These are phyloP conservation scores for Bradypus variegatus DNA, from an alignment of 2,797 vertebrate genomes.

Conservation along the genomic window DNA sequence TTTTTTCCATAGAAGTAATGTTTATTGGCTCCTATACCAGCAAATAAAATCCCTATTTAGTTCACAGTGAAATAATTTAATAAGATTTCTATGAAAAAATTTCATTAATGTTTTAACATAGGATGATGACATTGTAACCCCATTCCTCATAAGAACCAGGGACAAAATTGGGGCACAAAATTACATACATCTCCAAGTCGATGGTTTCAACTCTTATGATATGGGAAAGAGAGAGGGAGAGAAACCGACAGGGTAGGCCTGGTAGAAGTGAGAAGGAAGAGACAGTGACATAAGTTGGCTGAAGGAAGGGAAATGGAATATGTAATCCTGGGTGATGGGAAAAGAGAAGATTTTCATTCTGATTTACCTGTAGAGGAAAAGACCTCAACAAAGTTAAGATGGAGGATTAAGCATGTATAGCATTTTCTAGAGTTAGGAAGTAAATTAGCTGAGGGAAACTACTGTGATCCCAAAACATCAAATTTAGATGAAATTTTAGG, in stretches of 20 bases:
- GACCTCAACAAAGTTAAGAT: background rate
- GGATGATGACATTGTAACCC: background rate
- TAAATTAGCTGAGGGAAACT: background rate
- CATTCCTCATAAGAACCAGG: background rate
- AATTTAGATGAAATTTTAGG: background rate
- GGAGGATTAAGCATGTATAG: background rate
- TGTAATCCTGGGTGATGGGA: background rate
- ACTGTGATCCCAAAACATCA: background rate
- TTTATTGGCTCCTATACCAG: background rate
- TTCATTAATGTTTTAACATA: background rate
- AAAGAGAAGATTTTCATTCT: background rate
- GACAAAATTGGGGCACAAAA: background rate
- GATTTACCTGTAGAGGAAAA: background rate
- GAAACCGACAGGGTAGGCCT: background rate
- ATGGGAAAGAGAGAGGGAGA: background rate
- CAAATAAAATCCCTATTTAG: background rate
- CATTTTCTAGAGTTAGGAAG: background rate
- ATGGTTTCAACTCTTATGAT: background rate
- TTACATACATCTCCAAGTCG: background rate
- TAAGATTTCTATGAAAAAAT: background rate
- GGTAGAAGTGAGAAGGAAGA: background rate
- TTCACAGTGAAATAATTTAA: background rate
- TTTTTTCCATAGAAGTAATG: background rate
- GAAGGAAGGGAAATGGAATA: background rate
- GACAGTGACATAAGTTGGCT: background rate